A percentile compares a stretch with the other conserved stretches of the same genome.
These are phyloP conservation scores for Coelopa frigida DNA, from an alignment of 1,140 invertebrate species.

Conservation along the genomic window DNA sequence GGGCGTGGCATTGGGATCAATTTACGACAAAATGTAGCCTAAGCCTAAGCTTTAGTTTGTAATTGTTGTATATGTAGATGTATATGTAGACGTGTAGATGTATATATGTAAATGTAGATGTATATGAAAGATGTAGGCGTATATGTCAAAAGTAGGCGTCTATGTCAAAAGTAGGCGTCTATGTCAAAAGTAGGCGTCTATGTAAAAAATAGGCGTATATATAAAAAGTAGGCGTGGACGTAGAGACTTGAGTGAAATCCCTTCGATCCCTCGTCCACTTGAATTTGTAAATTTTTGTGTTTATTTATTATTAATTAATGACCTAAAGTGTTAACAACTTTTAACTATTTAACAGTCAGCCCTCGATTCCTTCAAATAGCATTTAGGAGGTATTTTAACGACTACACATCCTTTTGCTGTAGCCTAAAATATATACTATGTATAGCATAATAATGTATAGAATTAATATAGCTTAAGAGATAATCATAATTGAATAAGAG, in stretches of 20 bases:
- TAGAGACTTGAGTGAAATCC: not conserved
- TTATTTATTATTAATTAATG: too few relatives aligned
- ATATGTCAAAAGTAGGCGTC: too few relatives aligned
- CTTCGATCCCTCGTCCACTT: not conserved
- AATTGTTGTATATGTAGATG: too few relatives aligned
- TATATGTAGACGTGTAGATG: not conserved
- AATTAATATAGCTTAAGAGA: too few relatives aligned
- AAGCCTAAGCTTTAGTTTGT: not conserved
- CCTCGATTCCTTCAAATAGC: constrained; percentile 6
- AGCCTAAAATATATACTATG: too few relatives aligned
- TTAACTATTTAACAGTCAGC: too few relatives aligned
- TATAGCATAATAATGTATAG: too few relatives aligned
- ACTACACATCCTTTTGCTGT: too few relatives aligned
- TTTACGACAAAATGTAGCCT: not conserved
- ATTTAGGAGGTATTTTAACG: constrained; percentile 6
- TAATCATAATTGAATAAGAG: too few relatives aligned
- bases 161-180: too few relatives aligned
- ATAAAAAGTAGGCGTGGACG: not conserved
- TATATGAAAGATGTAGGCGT: not conserved
- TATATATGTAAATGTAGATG: not conserved
- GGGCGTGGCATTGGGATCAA: not conserved
- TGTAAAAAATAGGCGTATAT: not conserved
- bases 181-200: not conserved
- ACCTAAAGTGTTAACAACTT: too few relatives aligned
- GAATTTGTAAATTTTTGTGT: not conserved